Conservation (phyloP, 1,140 invertebrate species). For the Tetramorium parvispinum region DNA sequence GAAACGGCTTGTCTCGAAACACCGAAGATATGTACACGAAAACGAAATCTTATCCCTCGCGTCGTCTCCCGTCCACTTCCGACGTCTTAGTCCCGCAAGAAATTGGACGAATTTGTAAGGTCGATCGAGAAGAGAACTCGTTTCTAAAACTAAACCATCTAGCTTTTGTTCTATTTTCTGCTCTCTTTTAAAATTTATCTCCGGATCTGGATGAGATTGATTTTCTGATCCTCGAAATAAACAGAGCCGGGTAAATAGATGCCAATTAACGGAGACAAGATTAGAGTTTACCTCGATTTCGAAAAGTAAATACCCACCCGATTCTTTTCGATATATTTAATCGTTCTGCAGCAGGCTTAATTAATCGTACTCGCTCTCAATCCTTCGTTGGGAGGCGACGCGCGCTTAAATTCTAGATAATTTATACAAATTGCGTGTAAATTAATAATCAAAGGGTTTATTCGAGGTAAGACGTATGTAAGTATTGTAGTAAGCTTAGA, state of each 20-base stretch:
- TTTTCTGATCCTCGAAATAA: not conserved
- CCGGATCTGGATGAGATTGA: not conserved
- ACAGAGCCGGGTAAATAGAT: not conserved
- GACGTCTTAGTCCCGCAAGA: not conserved
- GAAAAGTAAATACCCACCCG: not conserved
- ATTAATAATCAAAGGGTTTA: conserved; percentile 70
- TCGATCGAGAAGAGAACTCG: not conserved
- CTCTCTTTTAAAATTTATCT: not conserved
- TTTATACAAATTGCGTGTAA: conserved; percentile 72
- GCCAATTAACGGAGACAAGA: not conserved
- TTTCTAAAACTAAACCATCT: not conserved
- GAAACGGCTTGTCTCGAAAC: conserved; percentile 54
- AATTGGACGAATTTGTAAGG: conserved; percentile 3
- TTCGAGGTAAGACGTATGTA: conserved; percentile 74
- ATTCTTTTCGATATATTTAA: conserved; percentile 9
- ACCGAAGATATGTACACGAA: conserved; percentile 62
- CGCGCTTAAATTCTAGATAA: conserved; percentile 66
- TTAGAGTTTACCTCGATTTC: not conserved
- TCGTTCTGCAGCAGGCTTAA: not conserved
- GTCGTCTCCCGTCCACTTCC: not conserved
- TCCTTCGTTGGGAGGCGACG: conserved; percentile 40
- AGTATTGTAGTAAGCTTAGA: conserved; percentile 76
- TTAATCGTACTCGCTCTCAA: not conserved
- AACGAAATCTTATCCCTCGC: conserved; percentile 30
- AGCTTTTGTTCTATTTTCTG: not conserved